These are phyloP conservation scores for Sapajus apella DNA, from an alignment of 2,113 vertebrate genomes.

Conservation along the genomic window DNA sequence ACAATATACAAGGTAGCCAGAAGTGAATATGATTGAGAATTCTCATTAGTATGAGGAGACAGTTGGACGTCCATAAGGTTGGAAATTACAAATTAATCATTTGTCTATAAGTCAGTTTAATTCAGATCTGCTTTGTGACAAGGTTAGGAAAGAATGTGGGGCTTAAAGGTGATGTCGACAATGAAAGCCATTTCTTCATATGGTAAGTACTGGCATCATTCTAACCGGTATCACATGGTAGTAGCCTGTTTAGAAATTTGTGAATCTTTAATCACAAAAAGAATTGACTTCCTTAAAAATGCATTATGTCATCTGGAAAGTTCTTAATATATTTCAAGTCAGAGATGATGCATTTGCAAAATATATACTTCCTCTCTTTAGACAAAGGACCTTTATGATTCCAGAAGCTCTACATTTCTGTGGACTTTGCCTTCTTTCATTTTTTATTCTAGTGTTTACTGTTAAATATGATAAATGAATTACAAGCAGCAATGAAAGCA, in stretches of 20 bases:
- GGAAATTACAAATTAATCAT: neutral
- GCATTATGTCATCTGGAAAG: neutral
- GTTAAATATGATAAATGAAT: neutral
- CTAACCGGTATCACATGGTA: constrained; percentile 35
- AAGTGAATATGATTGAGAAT: neutral
- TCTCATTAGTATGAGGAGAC: constrained; percentile 7
- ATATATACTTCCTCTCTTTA: neutral
- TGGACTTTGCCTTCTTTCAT: neutral
- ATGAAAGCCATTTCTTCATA: constrained; percentile 42
- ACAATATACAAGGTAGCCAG: neutral
- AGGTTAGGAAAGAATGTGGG: constrained; percentile 41
- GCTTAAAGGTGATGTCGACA: constrained; percentile 17
- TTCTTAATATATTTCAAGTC: constrained; percentile 29
- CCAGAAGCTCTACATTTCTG: neutral
- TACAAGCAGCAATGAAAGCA: neutral
- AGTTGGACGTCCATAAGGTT: neutral
- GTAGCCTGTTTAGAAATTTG: neutral
- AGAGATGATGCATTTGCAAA: neutral
- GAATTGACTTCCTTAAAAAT: constrained; percentile 11
- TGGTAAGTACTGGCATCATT: constrained; percentile 71
- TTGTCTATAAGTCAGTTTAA: constrained; percentile 3
- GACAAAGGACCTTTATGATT: constrained; percentile 33
- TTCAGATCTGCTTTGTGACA: constrained; percentile 18
- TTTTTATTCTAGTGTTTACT: neutral
- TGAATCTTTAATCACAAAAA: constrained; percentile 35